These are phyloP conservation scores for Cheirogaleus medius DNA, from an alignment of 2,113 vertebrate species.

Conservation along the genomic window DNA sequence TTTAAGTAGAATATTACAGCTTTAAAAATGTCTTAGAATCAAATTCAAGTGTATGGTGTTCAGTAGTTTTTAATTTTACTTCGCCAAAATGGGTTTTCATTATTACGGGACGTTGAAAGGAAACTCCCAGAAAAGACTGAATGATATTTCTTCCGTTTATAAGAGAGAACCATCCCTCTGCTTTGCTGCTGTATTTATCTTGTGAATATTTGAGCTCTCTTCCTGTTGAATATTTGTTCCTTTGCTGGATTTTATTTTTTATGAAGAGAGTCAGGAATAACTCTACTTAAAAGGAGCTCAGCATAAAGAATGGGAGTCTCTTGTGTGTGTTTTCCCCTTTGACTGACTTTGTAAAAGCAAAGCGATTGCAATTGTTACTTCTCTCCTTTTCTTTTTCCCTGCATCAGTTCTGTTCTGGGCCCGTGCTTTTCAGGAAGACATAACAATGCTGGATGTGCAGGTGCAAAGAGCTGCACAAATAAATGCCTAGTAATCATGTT, in stretches of 20 bases:
- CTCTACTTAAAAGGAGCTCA: slow-evolving; percentile 5
- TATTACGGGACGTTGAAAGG: neutral
- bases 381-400: neutral
- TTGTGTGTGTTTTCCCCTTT: neutral
- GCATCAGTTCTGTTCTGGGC: neutral
- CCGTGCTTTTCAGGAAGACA: neutral
- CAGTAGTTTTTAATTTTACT: slow-evolving; percentile 59
- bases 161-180: neutral
- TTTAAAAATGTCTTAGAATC: slow-evolving; percentile 49
- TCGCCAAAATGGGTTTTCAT: slow-evolving; percentile 20
- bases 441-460: neutral
- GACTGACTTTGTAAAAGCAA: neutral
- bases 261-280: neutral
- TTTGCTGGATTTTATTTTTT: slow-evolving; percentile 47
- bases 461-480: neutral
- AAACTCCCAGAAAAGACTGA: neutral
- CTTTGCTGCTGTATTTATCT: neutral
- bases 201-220: neutral
- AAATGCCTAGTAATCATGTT: neutral
- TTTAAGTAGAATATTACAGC: slow-evolving; percentile 33
- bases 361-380: neutral
- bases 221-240: slow-evolving; percentile 56
- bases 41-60: slow-evolving; percentile 31
- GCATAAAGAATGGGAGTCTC: neutral
- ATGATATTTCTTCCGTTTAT: neutral